Percentiles rank a stretch among this genome's conserved stretches.
These are phyloP conservation scores for Sitophilus oryzae DNA, from an alignment of 1,140 invertebrate genomes.

Conservation along the genomic window DNA sequence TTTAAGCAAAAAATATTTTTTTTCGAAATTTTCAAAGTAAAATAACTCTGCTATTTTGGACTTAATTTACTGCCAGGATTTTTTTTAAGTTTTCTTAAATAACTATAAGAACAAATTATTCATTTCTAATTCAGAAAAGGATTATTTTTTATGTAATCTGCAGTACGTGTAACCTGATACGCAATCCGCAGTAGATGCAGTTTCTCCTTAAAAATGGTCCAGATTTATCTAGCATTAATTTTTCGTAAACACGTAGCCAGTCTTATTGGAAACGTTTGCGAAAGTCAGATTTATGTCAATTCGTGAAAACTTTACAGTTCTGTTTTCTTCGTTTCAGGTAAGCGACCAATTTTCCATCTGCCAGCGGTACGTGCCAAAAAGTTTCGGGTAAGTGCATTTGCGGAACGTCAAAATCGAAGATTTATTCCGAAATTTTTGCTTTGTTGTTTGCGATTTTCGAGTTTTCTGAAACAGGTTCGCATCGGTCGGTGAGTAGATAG, in stretches of 20 bases:
- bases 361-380: constrained; percentile 4
- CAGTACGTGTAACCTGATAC: too few relatives aligned
- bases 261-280: background rate
- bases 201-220: too few relatives aligned
- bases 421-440: constrained; percentile 8
- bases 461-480: background rate
- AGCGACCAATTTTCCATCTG: constrained; percentile 5
- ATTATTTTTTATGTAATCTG: too few relatives aligned
- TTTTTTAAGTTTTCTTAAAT: too few relatives aligned
- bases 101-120: too few relatives aligned
- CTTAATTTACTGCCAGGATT: too few relatives aligned
- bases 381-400: constrained; percentile 12
- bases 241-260: constrained; percentile 1
- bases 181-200: too few relatives aligned
- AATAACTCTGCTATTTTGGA: too few relatives aligned
- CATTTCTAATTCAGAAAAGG: too few relatives aligned
- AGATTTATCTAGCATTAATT: background rate
- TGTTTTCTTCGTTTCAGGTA: constrained; percentile 16
- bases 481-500: background rate
- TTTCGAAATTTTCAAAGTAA: too few relatives aligned
- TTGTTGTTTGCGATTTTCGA: background rate
- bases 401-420: background rate
- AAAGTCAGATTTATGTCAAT: background rate
- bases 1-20: too few relatives aligned
- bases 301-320: background rate